A percentile compares a stretch with the other conserved stretches of the same genome.
phyloP scores from a whole-genome alignment of 2,113 vertebrate genomes.

The Datnioides undecimradiatus region DNA sequence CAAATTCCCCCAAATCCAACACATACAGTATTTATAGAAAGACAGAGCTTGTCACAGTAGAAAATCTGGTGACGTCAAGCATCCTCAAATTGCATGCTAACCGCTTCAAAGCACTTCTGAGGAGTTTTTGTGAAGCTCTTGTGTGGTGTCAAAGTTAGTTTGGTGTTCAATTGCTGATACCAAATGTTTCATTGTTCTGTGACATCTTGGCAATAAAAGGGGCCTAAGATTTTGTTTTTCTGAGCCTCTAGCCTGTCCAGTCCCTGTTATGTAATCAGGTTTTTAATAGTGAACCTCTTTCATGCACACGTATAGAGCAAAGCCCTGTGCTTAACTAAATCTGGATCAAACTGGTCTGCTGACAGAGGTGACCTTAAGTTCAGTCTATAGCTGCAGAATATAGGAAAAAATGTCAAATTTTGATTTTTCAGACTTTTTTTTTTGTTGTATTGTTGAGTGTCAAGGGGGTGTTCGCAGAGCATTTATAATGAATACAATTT shows the following conservation, averaged over 20 bases:
- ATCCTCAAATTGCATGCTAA: background rate
- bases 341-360: slow-evolving; percentile 7
- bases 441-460: no score
- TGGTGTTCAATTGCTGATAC: slow-evolving; percentile 11
- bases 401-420: background rate
- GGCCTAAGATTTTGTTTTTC: slow-evolving; percentile 38
- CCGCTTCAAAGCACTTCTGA: slow-evolving; percentile 4
- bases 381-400: background rate
- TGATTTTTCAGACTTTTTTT: background rate
- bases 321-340: slow-evolving; percentile 23
- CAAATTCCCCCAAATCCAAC: slow-evolving; percentile 30
- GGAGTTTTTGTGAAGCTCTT: slow-evolving; percentile 30
- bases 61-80: slow-evolving; percentile 40
- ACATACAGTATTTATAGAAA: slow-evolving; percentile 21
- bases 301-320: slow-evolving; percentile 31
- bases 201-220: slow-evolving; percentile 39
- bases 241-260: slow-evolving; percentile 39
- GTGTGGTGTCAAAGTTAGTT: slow-evolving; percentile 31
- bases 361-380: slow-evolving; percentile 33
- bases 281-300: slow-evolving; percentile 58
- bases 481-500: no score
- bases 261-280: slow-evolving; percentile 54
- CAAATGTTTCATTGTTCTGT: slow-evolving; percentile 54
- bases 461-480: no score
- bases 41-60: background rate